Evolutionary conservation across 2,888 invertebrate species (phyloP).

Genomic region (Heliconius sara): DNA sequence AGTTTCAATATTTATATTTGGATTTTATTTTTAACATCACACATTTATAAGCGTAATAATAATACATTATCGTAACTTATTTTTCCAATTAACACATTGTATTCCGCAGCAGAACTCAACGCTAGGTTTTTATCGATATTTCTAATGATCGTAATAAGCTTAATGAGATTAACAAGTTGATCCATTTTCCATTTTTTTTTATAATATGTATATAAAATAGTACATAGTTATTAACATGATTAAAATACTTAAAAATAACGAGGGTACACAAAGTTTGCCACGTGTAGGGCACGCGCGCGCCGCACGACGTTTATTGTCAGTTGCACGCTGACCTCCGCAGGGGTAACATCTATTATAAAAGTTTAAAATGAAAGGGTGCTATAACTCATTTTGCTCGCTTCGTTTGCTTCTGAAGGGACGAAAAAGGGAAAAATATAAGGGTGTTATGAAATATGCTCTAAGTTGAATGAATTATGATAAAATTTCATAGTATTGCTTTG

Average conservation of each 20-base stretch:
- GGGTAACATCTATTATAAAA: constrained; percentile 62
- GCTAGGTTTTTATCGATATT: too few species aligned
- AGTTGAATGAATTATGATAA: constrained; percentile 12
- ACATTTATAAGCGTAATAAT: too few species aligned
- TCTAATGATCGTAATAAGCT: too few species aligned
- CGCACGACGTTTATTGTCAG: constrained; percentile 63
- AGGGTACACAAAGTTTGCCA: constrained; percentile 68
- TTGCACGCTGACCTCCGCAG: constrained; percentile 60
- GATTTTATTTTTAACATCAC: too few species aligned
- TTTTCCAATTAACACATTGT: too few species aligned
- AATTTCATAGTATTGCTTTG: not conserved
- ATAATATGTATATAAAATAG: not conserved
- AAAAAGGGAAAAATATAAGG: constrained; percentile 17
- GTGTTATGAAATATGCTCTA: constrained; percentile 38
- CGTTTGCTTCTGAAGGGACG: constrained; percentile 30
- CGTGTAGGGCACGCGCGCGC: constrained; percentile 60
- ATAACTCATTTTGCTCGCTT: constrained; percentile 39
- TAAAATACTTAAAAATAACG: constrained; percentile 36
- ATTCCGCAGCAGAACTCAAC: too few species aligned
- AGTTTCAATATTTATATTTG: too few species aligned
- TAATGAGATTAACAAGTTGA: not conserved
- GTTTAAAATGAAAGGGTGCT: constrained; percentile 47
- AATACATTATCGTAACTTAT: too few species aligned
- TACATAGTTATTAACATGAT: constrained; percentile 7
- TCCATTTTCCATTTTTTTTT: not conserved